Evolutionary conservation across 1,140 invertebrate species (phyloP), one percentile per base, ranked within the genome.

Genomic region (Drosophila santomea): DNA sequence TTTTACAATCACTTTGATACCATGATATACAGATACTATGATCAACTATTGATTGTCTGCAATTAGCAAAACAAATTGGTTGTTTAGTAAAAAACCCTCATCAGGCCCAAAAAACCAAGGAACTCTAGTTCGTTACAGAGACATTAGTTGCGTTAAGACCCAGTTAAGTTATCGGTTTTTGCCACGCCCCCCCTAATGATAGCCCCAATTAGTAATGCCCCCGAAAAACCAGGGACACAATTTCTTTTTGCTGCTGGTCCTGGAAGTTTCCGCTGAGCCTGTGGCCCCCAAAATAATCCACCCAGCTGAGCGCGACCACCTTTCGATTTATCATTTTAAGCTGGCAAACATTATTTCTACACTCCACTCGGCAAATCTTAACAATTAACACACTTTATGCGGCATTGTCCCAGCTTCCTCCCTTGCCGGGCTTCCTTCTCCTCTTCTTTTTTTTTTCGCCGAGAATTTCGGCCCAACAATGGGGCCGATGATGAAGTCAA

Each of bases 361-460:
- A 67, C 68, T 75, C 74, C 74, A 57, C 56, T 57, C 41, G 61
- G 50, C 81, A 85, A 86, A 86, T 83, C 82, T 79, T 51, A 60
- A 88, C 82, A 86, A 86, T 86, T 86, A 86, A 86, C 82, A 83
- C 82, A 86, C 83, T 88, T 88, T 83, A 83, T 88, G 83, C 64
- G 82, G 62, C 75, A 75, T 75, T 75, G 73, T 75, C 54, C 39
- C 43, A 41, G 45, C 59, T 38, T 11, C 32, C 23, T 25, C 3
- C 5, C 11, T 6, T 7, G 20, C 20, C 20, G 20, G 20, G 20
- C 20, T 20, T 20, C 20, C 20, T 28, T n/a, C 5, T 23, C 25
- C 15, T 1, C 10, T 12, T 17, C 17, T 17, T 17, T 17, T 17
- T 17, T 17, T 17, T 28, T 62, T 45, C n/a, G 0, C 41, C 5